phyloP scores from a whole-genome alignment of 2,888 invertebrate species.

The Chymomyza amoena region DNA sequence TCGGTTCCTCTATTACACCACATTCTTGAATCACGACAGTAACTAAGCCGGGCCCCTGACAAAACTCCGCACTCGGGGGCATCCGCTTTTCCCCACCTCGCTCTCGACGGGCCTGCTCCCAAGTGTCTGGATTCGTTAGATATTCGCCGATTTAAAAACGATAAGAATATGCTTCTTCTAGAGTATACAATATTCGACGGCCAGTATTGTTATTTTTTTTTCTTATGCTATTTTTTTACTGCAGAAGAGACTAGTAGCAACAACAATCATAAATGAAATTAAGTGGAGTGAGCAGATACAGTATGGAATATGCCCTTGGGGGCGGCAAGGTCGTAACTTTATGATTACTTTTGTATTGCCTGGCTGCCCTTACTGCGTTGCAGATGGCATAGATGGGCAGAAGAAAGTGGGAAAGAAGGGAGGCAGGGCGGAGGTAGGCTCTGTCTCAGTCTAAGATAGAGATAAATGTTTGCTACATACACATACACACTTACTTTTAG shows the following conservation, averaged over 20 bases:
- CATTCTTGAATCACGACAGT: too few species aligned
- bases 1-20: too few species aligned
- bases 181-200: too few species aligned
- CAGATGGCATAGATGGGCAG: not conserved
- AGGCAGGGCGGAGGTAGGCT: not conserved
- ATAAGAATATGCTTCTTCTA: too few species aligned
- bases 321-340: slow-evolving; percentile 47
- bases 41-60: too few species aligned
- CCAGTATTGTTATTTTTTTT: not conserved
- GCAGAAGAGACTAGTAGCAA: not conserved
- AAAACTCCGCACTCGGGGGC: too few species aligned
- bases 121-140: too few species aligned
- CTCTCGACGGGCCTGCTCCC: too few species aligned
- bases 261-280: not conserved
- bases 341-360: slow-evolving; percentile 58
- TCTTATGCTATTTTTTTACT: not conserved
- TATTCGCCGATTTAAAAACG: too few species aligned
- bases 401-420: too few species aligned
- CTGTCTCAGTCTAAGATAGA: slow-evolving; percentile 45
- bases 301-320: not conserved
- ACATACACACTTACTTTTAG: slow-evolving; percentile 25
- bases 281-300: not conserved
- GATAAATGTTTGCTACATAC: slow-evolving; percentile 42
- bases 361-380: not conserved
- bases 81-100: too few species aligned